A percentile compares a stretch with the other conserved stretches of the same genome.
Evolutionary conservation across 2,888 invertebrate genomes (phyloP).

Genomic region (Priocnemis perturbator): DNA sequence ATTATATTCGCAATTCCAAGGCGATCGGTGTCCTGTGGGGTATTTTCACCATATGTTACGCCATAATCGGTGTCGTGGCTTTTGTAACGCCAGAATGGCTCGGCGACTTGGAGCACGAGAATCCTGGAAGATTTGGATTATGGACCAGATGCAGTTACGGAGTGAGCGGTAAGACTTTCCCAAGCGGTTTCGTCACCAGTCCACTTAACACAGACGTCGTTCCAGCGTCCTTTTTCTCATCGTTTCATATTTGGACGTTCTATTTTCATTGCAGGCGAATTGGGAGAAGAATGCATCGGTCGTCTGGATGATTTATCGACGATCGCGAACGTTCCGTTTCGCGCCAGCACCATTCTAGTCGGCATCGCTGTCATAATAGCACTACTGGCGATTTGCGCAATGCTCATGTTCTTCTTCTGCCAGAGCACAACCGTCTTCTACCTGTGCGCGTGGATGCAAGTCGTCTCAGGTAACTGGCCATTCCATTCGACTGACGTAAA

Average conservation of each 20-base stretch:
- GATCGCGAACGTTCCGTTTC: slow-evolving; percentile 90
- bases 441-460: slow-evolving; percentile 96
- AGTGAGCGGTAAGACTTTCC: slow-evolving; percentile 62
- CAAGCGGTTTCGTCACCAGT: background rate
- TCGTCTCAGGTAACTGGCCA: slow-evolving; percentile 88
- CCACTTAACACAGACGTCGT: too few species aligned
- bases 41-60: slow-evolving; percentile 97
- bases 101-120: slow-evolving; percentile 88
- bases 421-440: slow-evolving; percentile 94
- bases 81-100: slow-evolving; percentile 97
- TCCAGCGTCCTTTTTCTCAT: background rate
- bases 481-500: background rate
- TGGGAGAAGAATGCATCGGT: slow-evolving; percentile 89
- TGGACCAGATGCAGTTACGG: slow-evolving; percentile 89
- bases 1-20: slow-evolving; percentile 93
- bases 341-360: slow-evolving; percentile 91
- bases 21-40: slow-evolving; percentile 98
- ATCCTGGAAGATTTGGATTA: slow-evolving; percentile 93
- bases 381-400: slow-evolving; percentile 89
- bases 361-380: slow-evolving; percentile 91
- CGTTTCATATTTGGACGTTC: background rate
- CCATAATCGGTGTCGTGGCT: slow-evolving; percentile 95
- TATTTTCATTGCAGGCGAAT: slow-evolving; percentile 78
- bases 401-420: slow-evolving; percentile 95
- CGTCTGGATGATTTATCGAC: slow-evolving; percentile 88